These are phyloP conservation scores for Chloropsis cyanopogon DNA, from an alignment of 2,113 vertebrate species.

Conservation along the genomic window DNA sequence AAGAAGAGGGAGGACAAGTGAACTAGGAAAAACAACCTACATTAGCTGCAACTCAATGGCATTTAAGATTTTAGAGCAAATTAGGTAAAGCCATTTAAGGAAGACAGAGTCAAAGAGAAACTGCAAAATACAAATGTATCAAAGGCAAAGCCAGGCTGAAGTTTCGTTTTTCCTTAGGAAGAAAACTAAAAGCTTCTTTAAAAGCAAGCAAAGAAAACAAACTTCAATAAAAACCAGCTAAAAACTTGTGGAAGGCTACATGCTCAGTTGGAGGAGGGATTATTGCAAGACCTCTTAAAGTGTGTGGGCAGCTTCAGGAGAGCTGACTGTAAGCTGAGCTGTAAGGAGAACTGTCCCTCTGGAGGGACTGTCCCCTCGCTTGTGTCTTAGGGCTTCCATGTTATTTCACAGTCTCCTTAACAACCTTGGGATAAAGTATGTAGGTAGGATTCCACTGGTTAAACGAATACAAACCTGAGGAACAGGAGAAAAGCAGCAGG, in stretches of 20 bases:
- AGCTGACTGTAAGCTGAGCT: neutral
- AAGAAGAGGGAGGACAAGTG: neutral
- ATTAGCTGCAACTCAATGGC: neutral
- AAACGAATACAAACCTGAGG: neutral
- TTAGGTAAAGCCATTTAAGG: neutral
- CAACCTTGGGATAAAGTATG: neutral
- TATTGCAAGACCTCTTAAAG: neutral
- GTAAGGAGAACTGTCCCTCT: neutral
- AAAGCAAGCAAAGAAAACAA: neutral
- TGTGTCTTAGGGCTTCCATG: neutral
- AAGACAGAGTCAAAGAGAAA: neutral
- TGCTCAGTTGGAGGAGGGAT: neutral
- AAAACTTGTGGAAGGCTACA: neutral
- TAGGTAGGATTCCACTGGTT: neutral
- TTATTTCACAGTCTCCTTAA: neutral
- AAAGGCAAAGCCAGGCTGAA: neutral
- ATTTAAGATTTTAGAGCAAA: neutral
- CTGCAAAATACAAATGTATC: neutral
- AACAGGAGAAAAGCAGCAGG: neutral
- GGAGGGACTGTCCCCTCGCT: fast-evolving
- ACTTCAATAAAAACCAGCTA: neutral
- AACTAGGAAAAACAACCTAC: neutral
- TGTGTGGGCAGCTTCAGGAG: neutral
- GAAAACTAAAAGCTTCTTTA: neutral
- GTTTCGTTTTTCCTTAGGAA: neutral